A percentile compares a stretch with the other conserved stretches of the same genome.
Conservation (phyloP, 92 coral and sea anemone species). For the Parazoanthus darwini region DNA sequence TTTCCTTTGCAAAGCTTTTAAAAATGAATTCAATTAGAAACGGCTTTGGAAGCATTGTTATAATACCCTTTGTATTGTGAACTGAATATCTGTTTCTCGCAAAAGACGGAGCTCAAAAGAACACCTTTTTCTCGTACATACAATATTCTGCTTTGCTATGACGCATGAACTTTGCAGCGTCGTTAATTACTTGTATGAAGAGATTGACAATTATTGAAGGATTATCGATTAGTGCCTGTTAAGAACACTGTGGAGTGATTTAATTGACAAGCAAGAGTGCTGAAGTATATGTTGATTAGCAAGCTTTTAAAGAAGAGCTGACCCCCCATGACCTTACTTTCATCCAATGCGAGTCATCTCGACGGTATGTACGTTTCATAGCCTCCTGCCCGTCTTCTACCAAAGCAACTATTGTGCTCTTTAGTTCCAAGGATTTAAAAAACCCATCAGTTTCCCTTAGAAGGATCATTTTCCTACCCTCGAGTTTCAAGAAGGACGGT, state of each 20-base stretch:
- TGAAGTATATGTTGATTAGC: constrained; percentile 38
- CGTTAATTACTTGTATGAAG: constrained; percentile 20
- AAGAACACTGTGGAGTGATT: constrained; percentile 32
- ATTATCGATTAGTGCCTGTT: constrained; percentile 23
- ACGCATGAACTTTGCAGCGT: constrained; percentile 34
- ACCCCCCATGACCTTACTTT: constrained; percentile 22
- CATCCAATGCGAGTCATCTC: constrained; percentile 5
- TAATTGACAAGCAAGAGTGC: constrained; percentile 42
- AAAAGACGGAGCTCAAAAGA: neutral
- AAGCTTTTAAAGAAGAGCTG: constrained; percentile 10
- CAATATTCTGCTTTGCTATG: neutral
- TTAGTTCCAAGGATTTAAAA: constrained; percentile 1
- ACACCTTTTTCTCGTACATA: neutral
- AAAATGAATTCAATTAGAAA: neutral
- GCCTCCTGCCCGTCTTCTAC: neutral
- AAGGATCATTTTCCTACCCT: neutral
- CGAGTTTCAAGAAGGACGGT: constrained; percentile 5
- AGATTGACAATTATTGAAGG: constrained; percentile 33
- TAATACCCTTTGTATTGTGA: neutral
- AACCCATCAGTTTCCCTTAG: neutral
- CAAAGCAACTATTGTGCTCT: constrained; percentile 1
- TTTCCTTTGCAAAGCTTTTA: constrained; percentile 23
- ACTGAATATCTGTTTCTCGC: constrained; percentile 7
- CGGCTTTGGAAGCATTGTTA: neutral
- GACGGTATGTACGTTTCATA: neutral